Evolutionary conservation across 2,888 invertebrate genomes (phyloP).

Genomic region (Sinopyrophorus schimmeli): DNA sequence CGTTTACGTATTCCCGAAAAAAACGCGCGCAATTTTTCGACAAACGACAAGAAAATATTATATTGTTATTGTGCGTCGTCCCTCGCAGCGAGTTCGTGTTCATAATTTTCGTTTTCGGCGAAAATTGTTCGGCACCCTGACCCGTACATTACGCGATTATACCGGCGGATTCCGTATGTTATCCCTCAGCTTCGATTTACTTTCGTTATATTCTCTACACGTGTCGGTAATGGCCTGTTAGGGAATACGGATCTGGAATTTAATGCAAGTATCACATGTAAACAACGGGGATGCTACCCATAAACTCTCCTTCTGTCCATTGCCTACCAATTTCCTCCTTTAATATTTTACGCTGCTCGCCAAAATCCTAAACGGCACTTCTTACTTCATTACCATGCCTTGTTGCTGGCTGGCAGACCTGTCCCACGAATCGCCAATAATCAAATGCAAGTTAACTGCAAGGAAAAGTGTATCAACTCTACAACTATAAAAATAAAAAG

Average conservation of each 20-base stretch:
- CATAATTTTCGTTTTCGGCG: slow-evolving; percentile 12
- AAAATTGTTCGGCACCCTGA: slow-evolving; percentile 14
- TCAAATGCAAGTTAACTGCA: no score
- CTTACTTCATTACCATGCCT: no score
- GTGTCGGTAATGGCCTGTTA: slow-evolving; percentile 30
- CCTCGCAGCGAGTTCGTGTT: slow-evolving; percentile 4
- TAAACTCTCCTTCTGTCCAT: slow-evolving; percentile 21
- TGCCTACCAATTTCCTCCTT: slow-evolving; percentile 17
- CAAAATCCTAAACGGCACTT: no score
- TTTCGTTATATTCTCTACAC: slow-evolving; percentile 28
- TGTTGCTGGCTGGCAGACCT: no score
- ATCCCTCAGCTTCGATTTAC: slow-evolving; percentile 20
- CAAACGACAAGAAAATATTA: no score
- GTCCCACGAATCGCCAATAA: no score
- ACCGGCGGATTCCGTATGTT: slow-evolving; percentile 10
- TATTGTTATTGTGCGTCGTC: neutral
- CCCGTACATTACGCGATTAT: slow-evolving; percentile 19
- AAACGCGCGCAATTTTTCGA: no score
- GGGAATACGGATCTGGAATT: slow-evolving; percentile 29
- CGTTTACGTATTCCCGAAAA: no score
- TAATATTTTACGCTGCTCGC: slow-evolving; percentile 18
- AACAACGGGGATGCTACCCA: slow-evolving; percentile 24
- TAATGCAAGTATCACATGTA: slow-evolving; percentile 28
- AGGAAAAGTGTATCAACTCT: no score
- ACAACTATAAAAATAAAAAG: no score